These are phyloP conservation scores for Apantesis nais DNA, from an alignment of 2,888 invertebrate species.

Conservation along the genomic window DNA sequence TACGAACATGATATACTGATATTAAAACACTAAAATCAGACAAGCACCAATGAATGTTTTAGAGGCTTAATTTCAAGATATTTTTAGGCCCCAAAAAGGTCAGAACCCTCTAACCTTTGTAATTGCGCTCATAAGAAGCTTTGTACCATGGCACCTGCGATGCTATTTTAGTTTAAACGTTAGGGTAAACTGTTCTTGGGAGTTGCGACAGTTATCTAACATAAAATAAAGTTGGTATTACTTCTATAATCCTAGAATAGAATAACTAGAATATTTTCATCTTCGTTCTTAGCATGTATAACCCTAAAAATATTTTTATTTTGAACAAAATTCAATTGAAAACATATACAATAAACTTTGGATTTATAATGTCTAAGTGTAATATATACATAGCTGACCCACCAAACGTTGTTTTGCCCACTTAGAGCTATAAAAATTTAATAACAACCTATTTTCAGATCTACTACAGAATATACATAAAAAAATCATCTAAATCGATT, in stretches of 20 bases:
- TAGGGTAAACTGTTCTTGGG: not conserved
- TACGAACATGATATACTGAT: not conserved
- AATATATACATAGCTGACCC: no score
- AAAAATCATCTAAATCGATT: no score
- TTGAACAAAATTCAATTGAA: not conserved
- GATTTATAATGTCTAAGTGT: no score
- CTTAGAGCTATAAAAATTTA: no score
- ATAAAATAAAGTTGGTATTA: not conserved
- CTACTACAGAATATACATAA: no score
- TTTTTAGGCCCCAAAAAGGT: conserved; percentile 11
- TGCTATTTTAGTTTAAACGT: not conserved
- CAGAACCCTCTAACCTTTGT: conserved; percentile 2
- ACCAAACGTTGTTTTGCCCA: no score
- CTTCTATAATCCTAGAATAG: not conserved
- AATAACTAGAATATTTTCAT: not conserved
- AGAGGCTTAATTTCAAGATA: not conserved
- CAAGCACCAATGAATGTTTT: not conserved
- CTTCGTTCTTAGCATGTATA: not conserved
- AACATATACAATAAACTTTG: no score
- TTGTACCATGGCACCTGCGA: not conserved
- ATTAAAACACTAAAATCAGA: conserved; percentile 5
- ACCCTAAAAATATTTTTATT: not conserved
- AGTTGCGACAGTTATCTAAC: not conserved
- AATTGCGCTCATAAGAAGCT: conserved; percentile 7
- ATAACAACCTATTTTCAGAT: no score